Evolutionary conservation across 2,113 vertebrate genomes (phyloP), one percentile per base, ranked within the genome.

Genomic region (Urocitellus parryii): DNA sequence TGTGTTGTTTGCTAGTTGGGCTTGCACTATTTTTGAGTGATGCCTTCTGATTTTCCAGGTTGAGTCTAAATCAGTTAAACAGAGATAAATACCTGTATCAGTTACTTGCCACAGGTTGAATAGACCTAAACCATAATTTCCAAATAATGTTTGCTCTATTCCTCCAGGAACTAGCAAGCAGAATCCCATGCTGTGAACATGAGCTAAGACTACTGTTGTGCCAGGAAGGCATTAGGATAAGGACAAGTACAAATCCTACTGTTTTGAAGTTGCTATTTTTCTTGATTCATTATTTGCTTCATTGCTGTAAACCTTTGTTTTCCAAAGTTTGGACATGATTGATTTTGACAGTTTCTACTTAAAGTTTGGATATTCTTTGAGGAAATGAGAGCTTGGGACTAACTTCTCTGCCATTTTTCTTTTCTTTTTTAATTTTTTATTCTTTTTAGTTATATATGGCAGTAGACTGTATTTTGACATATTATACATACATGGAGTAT

Each of bases 191-290:
- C 16, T 78, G 68, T 68, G 34, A 63, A 34, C 22, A 32, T 89
- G 61, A 42, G 76, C 65, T 73, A 73, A 63, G 16, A 80, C 37
- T 56, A 17, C 51, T 79, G 37, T 80, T 81, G 11, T 88, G 48
- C 34, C 45, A 81, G 53, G 58, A 51, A 65, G 24, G 37, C 12
- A 11, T 37, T 86, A 18, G 10, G 3, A 1, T 37, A 77, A 88
- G n/a, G 70, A 18, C n/a, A 56, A 56, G 27, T 63, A 73, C 73
- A 70, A 95, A 34, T 63, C 53, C 39, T 91, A 70, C 39, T 73
- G 17, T 79, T 92, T 88, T 92, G 29, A 88, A 84, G 48, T 88
- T 88, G 8, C 29, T 42, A 8, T 78, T 89, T 90, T 84, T 88
- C 72, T 65, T 94, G 67, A 92, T 89, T 88, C 17, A 27, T 3